Evolutionary conservation across 2,888 invertebrate genomes (phyloP), one percentile per base, ranked within the genome.

Genomic region (Parasteatoda lunata): DNA sequence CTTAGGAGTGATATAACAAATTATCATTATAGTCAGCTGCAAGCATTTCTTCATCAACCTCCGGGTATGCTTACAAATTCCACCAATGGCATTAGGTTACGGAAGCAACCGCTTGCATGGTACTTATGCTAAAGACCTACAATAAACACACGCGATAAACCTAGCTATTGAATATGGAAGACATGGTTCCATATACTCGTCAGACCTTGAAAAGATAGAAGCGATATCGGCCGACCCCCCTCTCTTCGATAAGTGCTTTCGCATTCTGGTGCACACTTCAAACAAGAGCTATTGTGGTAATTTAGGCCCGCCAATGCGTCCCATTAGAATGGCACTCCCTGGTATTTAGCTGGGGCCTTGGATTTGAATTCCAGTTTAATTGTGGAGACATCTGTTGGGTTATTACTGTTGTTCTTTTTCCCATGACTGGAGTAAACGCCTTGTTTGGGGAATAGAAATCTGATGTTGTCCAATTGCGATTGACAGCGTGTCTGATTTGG

Each of bases 261-360:
- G 59, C 70, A 76, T 82, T 75, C 76, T 68, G 75, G 54, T 75
- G 52, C 15, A 68, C 66, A 80, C 68, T 47, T 13, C 15, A 13
- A 80, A 82, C 76, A 70, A 76, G 82, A 76, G 49, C 71, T 9
- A 59, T 59, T 59, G 59, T 59, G 59, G 59, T 59, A 71, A 64
- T 82, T 82, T 82, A 54, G 49, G 68, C 59, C 47, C 64, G 54
- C 52, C 48, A 13, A 13, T 49, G 80, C 49, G 45, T 54, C 65
- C 70, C 70, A 82, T 82, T 82, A 82, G 54, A 68, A 9, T n/a
- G 82, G 82, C 82, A 82, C 82, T 82, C 82, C 82, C 76, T 82
- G 54, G 66, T 52, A 66, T 54, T 80, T 72, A 72, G 72, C 68
- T 73, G 69, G 15, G 64, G 72, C 72, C 81, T 69, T 75, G 73